Conservation (phyloP, 2,888 invertebrate genomes). For the Steinernema carpocapsae region DNA sequence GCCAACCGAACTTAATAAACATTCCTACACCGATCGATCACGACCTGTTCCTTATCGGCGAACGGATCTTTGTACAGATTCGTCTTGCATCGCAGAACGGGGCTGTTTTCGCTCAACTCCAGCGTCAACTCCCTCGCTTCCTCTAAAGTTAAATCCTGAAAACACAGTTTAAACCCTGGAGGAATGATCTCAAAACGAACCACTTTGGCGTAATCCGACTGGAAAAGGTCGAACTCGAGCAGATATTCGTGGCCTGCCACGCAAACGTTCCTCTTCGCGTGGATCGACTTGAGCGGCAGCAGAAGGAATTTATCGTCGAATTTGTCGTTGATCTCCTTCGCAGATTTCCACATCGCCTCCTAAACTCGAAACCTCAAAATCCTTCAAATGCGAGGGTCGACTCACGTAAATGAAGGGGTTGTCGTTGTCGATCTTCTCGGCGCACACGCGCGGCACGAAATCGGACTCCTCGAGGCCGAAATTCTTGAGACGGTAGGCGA, state of each 20-base stretch:
- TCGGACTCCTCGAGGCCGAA: conserved; percentile 4
- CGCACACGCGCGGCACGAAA: conserved; percentile 9
- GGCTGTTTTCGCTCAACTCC: neutral
- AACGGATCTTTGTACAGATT: conserved; percentile 20
- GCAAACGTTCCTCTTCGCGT: conserved; percentile 13
- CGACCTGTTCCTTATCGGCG: neutral
- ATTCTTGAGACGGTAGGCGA: neutral
- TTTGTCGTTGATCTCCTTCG: conserved; percentile 26
- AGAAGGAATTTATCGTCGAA: conserved; percentile 8
- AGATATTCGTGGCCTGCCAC: conserved; percentile 12
- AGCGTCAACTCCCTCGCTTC: neutral
- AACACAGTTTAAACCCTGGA: too few species aligned
- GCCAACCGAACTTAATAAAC: neutral
- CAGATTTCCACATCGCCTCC: neutral
- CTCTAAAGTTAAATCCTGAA: neutral
- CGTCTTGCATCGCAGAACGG: neutral
- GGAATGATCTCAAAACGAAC: neutral
- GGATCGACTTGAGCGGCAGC: neutral
- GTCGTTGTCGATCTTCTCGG: conserved; percentile 2
- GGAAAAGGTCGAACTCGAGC: conserved; percentile 2
- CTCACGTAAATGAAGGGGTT: conserved; percentile 14
- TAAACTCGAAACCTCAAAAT: neutral
- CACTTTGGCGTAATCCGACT: conserved; percentile 1
- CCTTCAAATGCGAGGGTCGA: neutral
- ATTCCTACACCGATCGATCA: conserved; percentile 3